phyloP scores from a whole-genome alignment of 2,797 vertebrate species.

The Chelonia mydas region DNA sequence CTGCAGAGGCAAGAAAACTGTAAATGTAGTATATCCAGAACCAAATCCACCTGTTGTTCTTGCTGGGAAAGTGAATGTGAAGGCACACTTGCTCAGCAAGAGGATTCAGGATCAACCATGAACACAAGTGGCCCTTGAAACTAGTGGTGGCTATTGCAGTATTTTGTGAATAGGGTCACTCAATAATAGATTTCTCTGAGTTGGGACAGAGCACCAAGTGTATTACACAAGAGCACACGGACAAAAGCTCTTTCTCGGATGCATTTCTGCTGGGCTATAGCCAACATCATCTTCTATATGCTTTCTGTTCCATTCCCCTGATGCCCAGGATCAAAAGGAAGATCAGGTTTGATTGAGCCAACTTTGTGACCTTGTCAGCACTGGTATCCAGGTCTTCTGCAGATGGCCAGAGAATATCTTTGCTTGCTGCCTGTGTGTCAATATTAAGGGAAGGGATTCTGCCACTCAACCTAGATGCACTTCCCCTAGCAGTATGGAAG shows the following conservation, averaged over 20 bases:
- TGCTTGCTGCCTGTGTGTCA: background rate
- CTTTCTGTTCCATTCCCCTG: background rate
- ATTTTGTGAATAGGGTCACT: background rate
- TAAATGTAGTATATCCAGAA: background rate
- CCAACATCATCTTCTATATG: background rate
- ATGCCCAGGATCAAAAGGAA: background rate
- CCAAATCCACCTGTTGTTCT: background rate
- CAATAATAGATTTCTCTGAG: background rate
- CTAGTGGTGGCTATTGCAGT: background rate
- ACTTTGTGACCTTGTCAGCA: background rate
- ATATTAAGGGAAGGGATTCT: background rate
- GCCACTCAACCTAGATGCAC: background rate
- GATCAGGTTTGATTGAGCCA: too few species aligned
- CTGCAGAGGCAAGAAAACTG: background rate
- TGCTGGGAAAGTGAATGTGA: background rate
- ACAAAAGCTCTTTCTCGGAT: background rate
- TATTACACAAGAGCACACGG: background rate
- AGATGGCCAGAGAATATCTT: background rate
- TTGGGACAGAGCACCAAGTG: background rate
- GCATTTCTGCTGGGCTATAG: background rate
- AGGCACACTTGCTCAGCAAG: background rate
- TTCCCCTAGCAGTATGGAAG: background rate
- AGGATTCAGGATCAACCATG: background rate
- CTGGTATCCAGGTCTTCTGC: background rate
- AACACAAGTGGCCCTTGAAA: background rate